Base-by-base conservation (phyloP, 2,888 invertebrate species). In the Zaprionus lineosus region DNA sequence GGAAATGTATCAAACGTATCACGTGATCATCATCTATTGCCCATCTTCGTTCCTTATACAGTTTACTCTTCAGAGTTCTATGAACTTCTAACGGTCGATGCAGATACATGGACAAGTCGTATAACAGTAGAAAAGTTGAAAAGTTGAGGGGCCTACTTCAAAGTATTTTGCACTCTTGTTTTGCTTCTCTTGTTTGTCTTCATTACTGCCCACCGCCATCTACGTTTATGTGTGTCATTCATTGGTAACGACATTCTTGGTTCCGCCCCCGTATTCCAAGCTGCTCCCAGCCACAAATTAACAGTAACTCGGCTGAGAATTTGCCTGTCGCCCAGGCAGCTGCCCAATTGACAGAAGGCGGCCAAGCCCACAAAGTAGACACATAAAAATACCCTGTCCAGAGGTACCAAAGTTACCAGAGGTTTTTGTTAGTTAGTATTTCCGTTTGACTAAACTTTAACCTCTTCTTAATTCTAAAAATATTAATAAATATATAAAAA, bases 131-230 rank as follows among this genome's bases (percentile, higher is more conserved):
- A 44, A 67, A 33, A 47, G 36, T 16, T 48, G 29, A 9, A 62
- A 67, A 47, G 36, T 16, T 48, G 29, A 9, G 57, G 62, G 47
- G 19, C 48, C 16, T 44, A 40, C 67, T 67, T 44, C 21, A 67
- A 52, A 48, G 47, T 48, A 34, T 31, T 67, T 67, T 40, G 51
- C 56, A 67, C 67, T 56, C 41, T 33, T 44, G n/a, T n/a, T 16
- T 24, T 47, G 57, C 44, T 5, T 36, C 37, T 40, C 24, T 2
- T 24, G 8, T 12, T 46, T 16, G 15, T 4, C 24, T 21, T 16
- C 31, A 9, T 26, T 24, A n/a, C 24, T 24, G 4, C 24, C 24
- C 24, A 24, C 24, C n/a, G n/a, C n/a, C n/a, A n/a, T n/a, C n/a
- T n/a, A n/a, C n/a, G n/a, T n/a, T n/a, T n/a, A n/a, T n/a, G n/a